Conservation (phyloP, 1,140 invertebrate species). For the Tribolium madens region DNA sequence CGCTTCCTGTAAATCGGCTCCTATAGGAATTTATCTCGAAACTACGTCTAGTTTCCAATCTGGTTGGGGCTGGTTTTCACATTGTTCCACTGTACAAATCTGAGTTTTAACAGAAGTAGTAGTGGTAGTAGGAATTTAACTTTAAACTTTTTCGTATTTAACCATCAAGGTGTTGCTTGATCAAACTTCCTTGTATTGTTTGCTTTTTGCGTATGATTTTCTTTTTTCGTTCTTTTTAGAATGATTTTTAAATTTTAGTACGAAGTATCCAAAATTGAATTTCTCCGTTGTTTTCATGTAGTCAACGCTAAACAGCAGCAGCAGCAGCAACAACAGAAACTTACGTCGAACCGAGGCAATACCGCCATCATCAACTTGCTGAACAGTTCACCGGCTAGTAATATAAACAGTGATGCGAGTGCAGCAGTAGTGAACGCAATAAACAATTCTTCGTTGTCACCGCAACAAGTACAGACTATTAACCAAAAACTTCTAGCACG, state of each 20-base stretch:
- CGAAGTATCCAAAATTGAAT: neutral
- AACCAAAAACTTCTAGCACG: slow-evolving; percentile 61
- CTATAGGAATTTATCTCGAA: no score
- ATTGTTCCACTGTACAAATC: no score
- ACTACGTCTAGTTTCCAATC: no score
- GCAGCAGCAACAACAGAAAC: slow-evolving; percentile 68
- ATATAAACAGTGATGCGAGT: slow-evolving; percentile 69
- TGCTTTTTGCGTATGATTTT: neutral
- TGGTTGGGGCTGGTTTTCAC: no score
- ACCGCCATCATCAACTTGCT: slow-evolving; percentile 79
- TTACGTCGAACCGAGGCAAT: slow-evolving; percentile 70
- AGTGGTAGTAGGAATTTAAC: no score
- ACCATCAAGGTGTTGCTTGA: no score
- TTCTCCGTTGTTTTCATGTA: slow-evolving; percentile 15
- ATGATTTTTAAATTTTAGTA: neutral
- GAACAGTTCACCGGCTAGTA: slow-evolving; percentile 78
- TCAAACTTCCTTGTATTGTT: neutral
- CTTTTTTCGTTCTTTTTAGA: neutral
- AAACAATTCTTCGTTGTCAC: slow-evolving; percentile 61
- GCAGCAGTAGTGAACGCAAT: slow-evolving; percentile 63
- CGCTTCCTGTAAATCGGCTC: no score
- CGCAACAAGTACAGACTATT: slow-evolving; percentile 61
- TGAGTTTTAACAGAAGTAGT: no score
- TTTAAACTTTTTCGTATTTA: no score
- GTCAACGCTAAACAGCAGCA: slow-evolving; percentile 61